phyloP scores from a whole-genome alignment of 2,797 vertebrate species.

The Chaetophractus vellerosus region DNA sequence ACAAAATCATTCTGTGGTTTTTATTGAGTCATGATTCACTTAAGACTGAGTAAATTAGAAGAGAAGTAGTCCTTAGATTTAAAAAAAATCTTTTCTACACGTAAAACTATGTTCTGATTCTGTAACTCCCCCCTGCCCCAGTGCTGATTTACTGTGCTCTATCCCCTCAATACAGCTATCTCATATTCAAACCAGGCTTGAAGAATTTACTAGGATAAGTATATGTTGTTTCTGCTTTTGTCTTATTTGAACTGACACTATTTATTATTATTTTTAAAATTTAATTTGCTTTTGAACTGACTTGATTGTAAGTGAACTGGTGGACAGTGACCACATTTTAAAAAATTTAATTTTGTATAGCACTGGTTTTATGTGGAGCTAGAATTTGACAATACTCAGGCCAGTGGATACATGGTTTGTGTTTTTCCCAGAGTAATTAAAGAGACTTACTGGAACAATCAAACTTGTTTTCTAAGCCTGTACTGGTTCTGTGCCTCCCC shows the following conservation, averaged over 20 bases:
- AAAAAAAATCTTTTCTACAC: neutral
- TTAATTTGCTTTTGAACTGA: neutral
- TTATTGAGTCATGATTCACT: neutral
- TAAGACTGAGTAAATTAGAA: neutral
- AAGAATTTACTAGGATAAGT: neutral
- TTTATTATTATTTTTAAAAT: no score
- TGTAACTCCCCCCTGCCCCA: neutral
- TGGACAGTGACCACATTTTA: neutral
- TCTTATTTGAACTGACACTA: neutral
- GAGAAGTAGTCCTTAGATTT: neutral
- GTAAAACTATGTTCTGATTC: neutral
- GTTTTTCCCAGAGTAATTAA: neutral
- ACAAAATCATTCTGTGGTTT: neutral
- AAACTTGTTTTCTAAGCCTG: neutral
- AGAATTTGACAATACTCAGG: neutral
- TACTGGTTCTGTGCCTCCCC: neutral
- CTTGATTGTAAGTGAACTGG: neutral
- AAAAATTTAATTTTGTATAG: neutral
- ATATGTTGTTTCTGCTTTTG: neutral
- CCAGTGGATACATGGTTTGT: neutral
- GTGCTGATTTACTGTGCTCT: neutral
- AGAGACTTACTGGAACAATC: neutral
- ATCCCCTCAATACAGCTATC: neutral
- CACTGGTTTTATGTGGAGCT: slow-evolving; percentile 1
- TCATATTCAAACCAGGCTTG: neutral